Base-by-base conservation (phyloP, 1,140 invertebrate genomes). In the Solenopsis fugax region DNA sequence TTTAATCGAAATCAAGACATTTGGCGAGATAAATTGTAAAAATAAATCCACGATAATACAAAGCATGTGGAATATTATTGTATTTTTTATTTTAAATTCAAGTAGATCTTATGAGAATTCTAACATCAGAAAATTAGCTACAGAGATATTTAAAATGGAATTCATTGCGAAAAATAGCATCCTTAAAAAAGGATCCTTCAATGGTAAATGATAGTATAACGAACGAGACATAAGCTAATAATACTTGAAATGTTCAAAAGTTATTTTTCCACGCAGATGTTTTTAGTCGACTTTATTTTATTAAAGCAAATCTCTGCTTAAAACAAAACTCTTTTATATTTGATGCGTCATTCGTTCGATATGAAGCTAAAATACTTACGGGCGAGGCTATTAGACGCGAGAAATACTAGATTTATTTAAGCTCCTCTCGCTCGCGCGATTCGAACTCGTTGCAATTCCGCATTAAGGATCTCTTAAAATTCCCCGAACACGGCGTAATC, bases 391-490 rank as follows among this genome's bases (percentile, higher is more conserved):
- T 71, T 56, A 56, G n/a, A 7, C 24, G 34, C 21, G 10, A 41
- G 29, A 29, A 29, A 54, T 41, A 24, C 48, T 64, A n/a, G 77
- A 81, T 81, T 71, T 81, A 81, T 69, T 67, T 50, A 67, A 54
- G 48, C 34, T 71, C 24, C 16, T 45, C 29, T 6, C 9, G 18
- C 37, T 80, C 21, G 73, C 41, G 16, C 58, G 73, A 64, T 45
- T 12, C 16, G n/a, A 41, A 13, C 48, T 34, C 29, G 34, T 54
- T 67, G 48, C 62, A 54, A 29, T n/a, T 18, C 37, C 13, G 21
- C 37, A 56, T 81, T 81, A 72, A 71, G 50, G 18, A 56, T 56
- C 34, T 72, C 21, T 81, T 81, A 50, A 56, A 81, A 81, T 72
- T 81, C 65, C 37, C 45, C 65, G 65, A 65, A 60, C 60, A 50